phyloP scores from a whole-genome alignment of 2,888 invertebrate species.

The Leucozona laternaria region DNA sequence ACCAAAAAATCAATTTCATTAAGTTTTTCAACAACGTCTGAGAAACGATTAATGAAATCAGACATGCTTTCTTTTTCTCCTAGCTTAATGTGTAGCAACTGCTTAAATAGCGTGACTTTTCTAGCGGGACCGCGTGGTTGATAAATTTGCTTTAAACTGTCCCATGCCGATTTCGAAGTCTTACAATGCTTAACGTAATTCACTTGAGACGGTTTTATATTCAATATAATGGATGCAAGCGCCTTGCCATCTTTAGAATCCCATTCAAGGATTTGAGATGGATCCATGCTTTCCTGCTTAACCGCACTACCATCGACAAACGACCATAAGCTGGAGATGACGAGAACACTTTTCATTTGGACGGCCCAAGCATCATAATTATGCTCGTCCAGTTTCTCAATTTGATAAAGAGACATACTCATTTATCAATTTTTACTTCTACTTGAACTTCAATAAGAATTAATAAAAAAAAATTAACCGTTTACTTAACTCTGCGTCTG shows the following conservation, averaged over 20 bases:
- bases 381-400: constrained; percentile 24
- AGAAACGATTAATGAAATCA: constrained; percentile 21
- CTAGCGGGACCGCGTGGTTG: background rate
- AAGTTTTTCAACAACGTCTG: constrained; percentile 2
- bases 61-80: constrained; percentile 21
- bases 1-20: constrained; percentile 6
- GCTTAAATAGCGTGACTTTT: constrained; percentile 55
- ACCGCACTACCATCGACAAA: background rate
- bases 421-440: background rate
- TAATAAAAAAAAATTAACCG: background rate
- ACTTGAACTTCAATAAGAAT: background rate
- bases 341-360: constrained; percentile 57
- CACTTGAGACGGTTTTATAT: constrained; percentile 21
- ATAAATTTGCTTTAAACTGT: constrained; percentile 12
- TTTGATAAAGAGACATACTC: constrained; percentile 1
- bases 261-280: constrained; percentile 7
- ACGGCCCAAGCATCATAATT: constrained; percentile 33
- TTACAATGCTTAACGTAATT: constrained; percentile 26
- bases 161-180: too few relatives aligned
- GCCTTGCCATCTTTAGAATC: constrained; percentile 47
- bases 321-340: background rate
- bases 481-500: background rate
- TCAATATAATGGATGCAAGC: constrained; percentile 45
- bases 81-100: constrained; percentile 15
- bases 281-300: background rate